Evolutionary conservation across 2,113 vertebrate species (phyloP).

Genomic region (Ammodytes dubius): DNA sequence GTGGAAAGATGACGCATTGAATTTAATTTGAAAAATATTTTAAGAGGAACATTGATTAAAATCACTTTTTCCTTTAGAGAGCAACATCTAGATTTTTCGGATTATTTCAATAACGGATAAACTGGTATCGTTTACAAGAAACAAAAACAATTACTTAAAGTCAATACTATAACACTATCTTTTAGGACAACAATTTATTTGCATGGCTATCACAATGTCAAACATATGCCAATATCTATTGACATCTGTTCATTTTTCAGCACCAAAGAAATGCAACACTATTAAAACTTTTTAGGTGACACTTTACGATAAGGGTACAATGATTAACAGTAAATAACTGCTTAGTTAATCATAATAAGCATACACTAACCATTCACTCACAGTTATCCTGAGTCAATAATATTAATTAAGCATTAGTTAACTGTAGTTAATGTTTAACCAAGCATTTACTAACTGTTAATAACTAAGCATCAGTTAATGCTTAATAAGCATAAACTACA

Average conservation of each 20-base stretch:
- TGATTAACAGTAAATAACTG: too few relatives aligned
- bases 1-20: conserved; percentile 37
- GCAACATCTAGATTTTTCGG: background rate
- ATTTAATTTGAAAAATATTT: conserved; percentile 50
- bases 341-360: too few relatives aligned
- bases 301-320: too few relatives aligned
- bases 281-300: too few relatives aligned
- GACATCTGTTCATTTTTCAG: background rate
- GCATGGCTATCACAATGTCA: background rate
- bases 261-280: background rate
- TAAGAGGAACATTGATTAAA: conserved; percentile 39
- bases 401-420: too few relatives aligned
- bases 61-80: background rate
- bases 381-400: too few relatives aligned
- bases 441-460: too few relatives aligned
- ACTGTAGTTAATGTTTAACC: too few relatives aligned
- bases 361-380: too few relatives aligned
- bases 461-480: too few relatives aligned
- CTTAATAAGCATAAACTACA: too few relatives aligned
- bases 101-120: background rate
- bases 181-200: background rate
- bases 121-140: background rate
- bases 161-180: background rate
- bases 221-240: conserved; percentile 2
- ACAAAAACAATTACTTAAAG: background rate